phyloP scores from a whole-genome alignment of 2,797 vertebrate genomes.

The Argya squamiceps region DNA sequence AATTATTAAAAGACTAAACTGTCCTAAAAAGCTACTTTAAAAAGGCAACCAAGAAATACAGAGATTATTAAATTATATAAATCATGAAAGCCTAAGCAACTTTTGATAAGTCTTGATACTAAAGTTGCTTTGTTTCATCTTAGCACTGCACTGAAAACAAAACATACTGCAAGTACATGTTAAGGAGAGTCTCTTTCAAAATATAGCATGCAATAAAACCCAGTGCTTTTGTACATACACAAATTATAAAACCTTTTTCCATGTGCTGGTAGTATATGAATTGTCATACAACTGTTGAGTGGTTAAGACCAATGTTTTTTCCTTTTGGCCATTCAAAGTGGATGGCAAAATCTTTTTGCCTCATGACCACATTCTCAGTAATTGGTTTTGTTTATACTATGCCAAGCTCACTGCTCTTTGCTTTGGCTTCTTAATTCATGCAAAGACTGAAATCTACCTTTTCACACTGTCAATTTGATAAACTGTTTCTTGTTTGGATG shows the following conservation, averaged over 20 bases:
- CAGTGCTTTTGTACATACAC: neutral
- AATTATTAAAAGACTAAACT: neutral
- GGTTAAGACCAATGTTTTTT: neutral
- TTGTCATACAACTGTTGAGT: neutral
- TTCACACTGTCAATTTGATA: neutral
- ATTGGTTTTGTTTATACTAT: neutral
- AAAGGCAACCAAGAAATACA: neutral
- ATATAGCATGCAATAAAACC: neutral
- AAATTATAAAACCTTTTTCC: neutral
- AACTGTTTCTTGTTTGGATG: neutral
- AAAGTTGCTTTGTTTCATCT: neutral
- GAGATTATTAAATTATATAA: neutral
- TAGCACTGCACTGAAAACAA: neutral
- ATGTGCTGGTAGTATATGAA: neutral
- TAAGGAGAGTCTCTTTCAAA: neutral
- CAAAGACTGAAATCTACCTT: neutral
- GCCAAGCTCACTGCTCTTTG: neutral
- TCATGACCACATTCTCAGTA: neutral
- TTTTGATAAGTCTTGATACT: neutral
- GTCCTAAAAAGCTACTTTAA: neutral
- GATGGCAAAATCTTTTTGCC: neutral
- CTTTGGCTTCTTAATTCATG: neutral
- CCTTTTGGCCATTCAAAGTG: neutral
- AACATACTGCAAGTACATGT: rapidly evolving
- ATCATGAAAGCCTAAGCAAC: neutral